Evolutionary conservation across 2,888 invertebrate species (phyloP).

Genomic region (Euphydryas editha): DNA sequence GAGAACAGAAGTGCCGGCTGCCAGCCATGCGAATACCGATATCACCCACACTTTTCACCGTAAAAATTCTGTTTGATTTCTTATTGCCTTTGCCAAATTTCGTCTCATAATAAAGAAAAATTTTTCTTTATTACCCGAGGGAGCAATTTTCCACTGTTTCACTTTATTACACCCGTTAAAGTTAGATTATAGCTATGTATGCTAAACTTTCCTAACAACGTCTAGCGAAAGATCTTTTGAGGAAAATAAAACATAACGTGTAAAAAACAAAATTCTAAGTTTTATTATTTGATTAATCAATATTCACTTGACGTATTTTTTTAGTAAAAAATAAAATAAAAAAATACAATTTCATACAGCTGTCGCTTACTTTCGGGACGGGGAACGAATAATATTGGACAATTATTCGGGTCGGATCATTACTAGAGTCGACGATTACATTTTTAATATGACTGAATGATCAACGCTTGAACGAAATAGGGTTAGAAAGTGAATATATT

Average conservation of each 20-base stretch:
- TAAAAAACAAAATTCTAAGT: slow-evolving; percentile 1
- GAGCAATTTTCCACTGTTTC: slow-evolving; percentile 4
- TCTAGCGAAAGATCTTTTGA: neutral
- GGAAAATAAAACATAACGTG: slow-evolving; percentile 1
- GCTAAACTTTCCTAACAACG: neutral
- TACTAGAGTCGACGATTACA: slow-evolving; percentile 22
- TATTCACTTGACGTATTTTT: slow-evolving; percentile 13
- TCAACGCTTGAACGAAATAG: slow-evolving; percentile 20
- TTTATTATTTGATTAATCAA: slow-evolving; percentile 11
- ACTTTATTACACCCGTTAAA: slow-evolving; percentile 14
- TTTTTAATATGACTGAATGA: slow-evolving; percentile 28
- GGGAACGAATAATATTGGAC: slow-evolving; percentile 24
- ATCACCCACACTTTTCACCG: slow-evolving; percentile 41
- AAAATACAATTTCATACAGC: slow-evolving; percentile 19
- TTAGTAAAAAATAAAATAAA: slow-evolving; percentile 14
- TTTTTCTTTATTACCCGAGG: slow-evolving; percentile 8
- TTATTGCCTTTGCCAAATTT: slow-evolving; percentile 16
- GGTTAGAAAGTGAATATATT: slow-evolving; percentile 8
- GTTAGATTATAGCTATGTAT: slow-evolving; percentile 10
- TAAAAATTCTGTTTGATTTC: slow-evolving; percentile 28
- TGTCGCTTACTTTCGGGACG: slow-evolving; percentile 16
- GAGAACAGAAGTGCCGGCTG: slow-evolving; percentile 52
- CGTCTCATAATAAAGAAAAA: slow-evolving; percentile 13
- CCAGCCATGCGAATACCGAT: slow-evolving; percentile 39
- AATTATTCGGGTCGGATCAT: slow-evolving; percentile 22